Evolutionary conservation across 2,888 invertebrate genomes (phyloP), one percentile per base, ranked within the genome.

Genomic region (Cataglyphis livida): DNA sequence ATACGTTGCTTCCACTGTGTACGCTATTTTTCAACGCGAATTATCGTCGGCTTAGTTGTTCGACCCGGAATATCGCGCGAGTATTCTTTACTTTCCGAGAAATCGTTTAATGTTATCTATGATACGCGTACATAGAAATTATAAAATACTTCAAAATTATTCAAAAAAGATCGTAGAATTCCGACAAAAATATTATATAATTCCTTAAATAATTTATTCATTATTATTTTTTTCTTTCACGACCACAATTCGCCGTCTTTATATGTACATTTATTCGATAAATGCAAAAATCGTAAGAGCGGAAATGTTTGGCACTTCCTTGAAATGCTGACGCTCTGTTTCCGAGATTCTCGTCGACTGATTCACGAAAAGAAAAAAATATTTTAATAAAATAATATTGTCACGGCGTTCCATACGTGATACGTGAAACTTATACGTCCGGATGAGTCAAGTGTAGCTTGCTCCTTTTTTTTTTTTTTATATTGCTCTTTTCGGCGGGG

Each of bases 361-460:
- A 82, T 65, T 83, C 70, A 71, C 32, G 25, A 32, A 68, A 59
- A 32, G 35, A 68, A 59, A 32, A 41, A 21, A 81, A 81, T 35
- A 59, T 64, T 35, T 35, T 44, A 61, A 74, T 35, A 61, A 73
- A 76, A 78, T 41, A 7, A n/a, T n/a, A 79, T 68, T 65, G 66
- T 82, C 64, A 54, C 41, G 18, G 32, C 65, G 57, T 85, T 74
- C 64, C 83, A 84, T 85, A 78, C 73, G 78, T 68, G 73, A 85
- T 76, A 78, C 76, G 51, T 75, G 25, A 71, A 65, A 74, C 44
- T 66, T 65, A 51, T 28, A 12, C 38, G 73, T 51, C 25, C 35
- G 59, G 38, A 82, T 76, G 83, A 78, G 41, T 76, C 51, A 65
- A 76, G 48, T 32, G 48, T 48, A 15, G 57, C 25, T 5, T 28